Evolutionary conservation across 2,113 vertebrate genomes (phyloP).

Genomic region (Pelecanoides urinatrix): DNA sequence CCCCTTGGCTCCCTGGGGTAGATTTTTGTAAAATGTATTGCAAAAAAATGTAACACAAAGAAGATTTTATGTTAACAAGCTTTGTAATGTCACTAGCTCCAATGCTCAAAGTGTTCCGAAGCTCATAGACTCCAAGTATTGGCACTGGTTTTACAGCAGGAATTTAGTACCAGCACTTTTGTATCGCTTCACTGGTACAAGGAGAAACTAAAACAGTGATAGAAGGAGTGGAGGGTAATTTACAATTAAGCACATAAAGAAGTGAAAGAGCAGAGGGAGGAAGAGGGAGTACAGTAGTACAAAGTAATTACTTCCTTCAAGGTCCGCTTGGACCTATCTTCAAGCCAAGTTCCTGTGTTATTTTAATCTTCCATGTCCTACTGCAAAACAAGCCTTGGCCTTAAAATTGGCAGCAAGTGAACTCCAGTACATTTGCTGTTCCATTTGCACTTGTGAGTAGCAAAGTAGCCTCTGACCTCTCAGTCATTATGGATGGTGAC

Average conservation of each 20-base stretch:
- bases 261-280: background rate
- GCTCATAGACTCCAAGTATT: background rate
- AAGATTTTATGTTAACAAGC: slow-evolving; percentile 71
- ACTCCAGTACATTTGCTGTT: background rate
- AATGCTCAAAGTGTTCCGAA: background rate
- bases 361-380: slow-evolving; percentile 45
- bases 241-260: slow-evolving; percentile 51
- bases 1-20: slow-evolving; percentile 76
- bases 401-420: background rate
- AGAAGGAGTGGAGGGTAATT: slow-evolving; percentile 17
- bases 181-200: background rate
- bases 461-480: slow-evolving; percentile 33
- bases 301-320: slow-evolving; percentile 41
- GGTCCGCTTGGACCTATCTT: background rate
- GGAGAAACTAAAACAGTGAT: background rate
- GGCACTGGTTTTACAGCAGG: background rate
- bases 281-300: background rate
- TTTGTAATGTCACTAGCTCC: slow-evolving; percentile 42
- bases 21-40: slow-evolving; percentile 73
- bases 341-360: background rate
- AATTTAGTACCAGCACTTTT: background rate
- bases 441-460: background rate
- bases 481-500: slow-evolving; percentile 7
- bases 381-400: slow-evolving; percentile 18
- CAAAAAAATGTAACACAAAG: slow-evolving; percentile 61